These are phyloP conservation scores for Drosophila gunungcola DNA, from an alignment of 1,140 invertebrate genomes.

Conservation along the genomic window DNA sequence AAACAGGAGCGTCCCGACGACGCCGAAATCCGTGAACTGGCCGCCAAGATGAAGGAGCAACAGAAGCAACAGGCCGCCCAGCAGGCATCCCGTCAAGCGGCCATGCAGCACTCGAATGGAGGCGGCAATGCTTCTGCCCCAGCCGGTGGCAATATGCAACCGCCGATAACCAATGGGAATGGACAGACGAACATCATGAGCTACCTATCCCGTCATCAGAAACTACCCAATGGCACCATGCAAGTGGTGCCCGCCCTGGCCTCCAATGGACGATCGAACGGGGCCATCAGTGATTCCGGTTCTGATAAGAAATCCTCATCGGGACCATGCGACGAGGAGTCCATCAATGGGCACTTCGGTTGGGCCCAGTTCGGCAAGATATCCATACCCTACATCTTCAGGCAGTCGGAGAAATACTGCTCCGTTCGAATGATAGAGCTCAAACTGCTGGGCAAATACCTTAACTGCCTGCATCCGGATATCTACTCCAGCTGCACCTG, in stretches of 20 bases:
- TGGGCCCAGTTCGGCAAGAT: slow-evolving; percentile 94
- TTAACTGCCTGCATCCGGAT: slow-evolving; percentile 92
- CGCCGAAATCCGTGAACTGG: slow-evolving; percentile 93
- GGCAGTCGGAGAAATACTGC: slow-evolving; percentile 93
- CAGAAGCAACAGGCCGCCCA: slow-evolving; percentile 86
- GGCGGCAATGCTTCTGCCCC: slow-evolving; percentile 55
- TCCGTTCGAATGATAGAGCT: slow-evolving; percentile 96
- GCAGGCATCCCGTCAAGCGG: slow-evolving; percentile 71
- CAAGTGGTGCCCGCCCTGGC: slow-evolving; percentile 63
- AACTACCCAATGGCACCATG: slow-evolving; percentile 79
- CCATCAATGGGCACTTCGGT: slow-evolving; percentile 93
- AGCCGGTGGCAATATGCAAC: slow-evolving; percentile 59
- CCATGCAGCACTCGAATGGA: slow-evolving; percentile 75
- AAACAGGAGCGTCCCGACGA: slow-evolving; percentile 94
- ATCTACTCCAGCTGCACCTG: slow-evolving; percentile 94
- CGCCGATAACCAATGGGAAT: slow-evolving; percentile 76
- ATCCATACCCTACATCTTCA: slow-evolving; percentile 94
- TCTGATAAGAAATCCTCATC: slow-evolving; percentile 40
- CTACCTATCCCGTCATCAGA: slow-evolving; percentile 86
- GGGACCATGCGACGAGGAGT: slow-evolving; percentile 89
- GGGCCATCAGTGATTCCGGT: slow-evolving; percentile 29
- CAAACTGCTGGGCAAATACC: slow-evolving; percentile 93
- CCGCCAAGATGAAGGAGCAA: slow-evolving; percentile 93
- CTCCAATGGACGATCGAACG: slow-evolving; percentile 56
- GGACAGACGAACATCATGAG: slow-evolving; percentile 87